Conservation (phyloP, 1,140 invertebrate species). For the Yoshiicerus persimilis region DNA sequence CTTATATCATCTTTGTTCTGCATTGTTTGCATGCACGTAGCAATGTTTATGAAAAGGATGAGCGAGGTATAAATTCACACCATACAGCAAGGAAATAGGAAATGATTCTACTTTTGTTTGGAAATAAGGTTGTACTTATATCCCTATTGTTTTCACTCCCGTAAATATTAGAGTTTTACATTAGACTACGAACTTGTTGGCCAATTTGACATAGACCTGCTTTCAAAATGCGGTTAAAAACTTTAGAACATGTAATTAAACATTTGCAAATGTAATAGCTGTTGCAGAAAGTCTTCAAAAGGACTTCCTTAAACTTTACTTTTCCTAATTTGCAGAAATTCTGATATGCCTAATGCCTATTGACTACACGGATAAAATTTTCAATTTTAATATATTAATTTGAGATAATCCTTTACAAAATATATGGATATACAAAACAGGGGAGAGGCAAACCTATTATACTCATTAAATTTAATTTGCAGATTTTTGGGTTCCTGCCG, state of each 20-base stretch:
- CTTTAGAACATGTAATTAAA: neutral
- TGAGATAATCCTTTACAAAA: too few species aligned
- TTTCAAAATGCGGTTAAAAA: neutral
- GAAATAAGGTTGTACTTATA: neutral
- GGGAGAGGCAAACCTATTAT: too few species aligned
- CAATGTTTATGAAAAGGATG: neutral
- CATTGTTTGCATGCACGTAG: neutral
- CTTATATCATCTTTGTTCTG: neutral
- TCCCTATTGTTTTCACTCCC: neutral
- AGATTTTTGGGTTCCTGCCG: slow-evolving; percentile 33
- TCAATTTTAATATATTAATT: too few species aligned
- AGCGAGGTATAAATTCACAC: neutral
- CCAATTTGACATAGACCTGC: neutral
- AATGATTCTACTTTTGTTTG: neutral
- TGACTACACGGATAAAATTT: too few species aligned
- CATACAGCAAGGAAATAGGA: slow-evolving; percentile 4
- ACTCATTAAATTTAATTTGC: neutral
- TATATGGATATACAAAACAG: too few species aligned
- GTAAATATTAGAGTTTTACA: neutral
- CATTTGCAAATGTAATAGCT: neutral
- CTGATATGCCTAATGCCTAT: neutral
- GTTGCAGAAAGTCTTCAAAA: neutral
- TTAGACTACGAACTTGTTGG: neutral
- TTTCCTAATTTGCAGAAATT: neutral
- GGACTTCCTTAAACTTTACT: neutral